Conservation (phyloP, 2,797 vertebrate genomes). For the Danio tinwini region DNA sequence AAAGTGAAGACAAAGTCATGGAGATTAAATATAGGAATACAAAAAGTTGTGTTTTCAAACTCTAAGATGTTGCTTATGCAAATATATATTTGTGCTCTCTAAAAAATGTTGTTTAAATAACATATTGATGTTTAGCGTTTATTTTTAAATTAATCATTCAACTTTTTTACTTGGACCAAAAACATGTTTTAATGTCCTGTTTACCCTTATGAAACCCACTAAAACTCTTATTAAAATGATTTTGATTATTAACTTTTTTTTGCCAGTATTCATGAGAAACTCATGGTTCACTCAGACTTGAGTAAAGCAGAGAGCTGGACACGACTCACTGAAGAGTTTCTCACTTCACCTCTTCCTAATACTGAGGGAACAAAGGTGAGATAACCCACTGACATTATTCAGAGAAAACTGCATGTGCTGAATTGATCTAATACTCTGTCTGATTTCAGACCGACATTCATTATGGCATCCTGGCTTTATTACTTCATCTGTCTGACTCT, state of each 20-base stretch:
- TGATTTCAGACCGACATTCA: constrained; percentile 80
- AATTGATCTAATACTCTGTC: background rate
- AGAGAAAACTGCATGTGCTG: background rate
- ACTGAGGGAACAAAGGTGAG: constrained; percentile 87
- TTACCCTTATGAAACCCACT: too few relatives aligned
- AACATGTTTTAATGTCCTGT: too few relatives aligned
- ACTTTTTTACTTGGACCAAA: too few relatives aligned
- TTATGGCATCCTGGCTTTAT: constrained; percentile 88
- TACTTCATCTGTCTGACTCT: constrained; percentile 90
- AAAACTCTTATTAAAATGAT: too few relatives aligned
- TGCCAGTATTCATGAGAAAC: constrained; percentile 92
- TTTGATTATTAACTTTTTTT: constrained; percentile 2
- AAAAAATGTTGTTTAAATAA: too few relatives aligned
- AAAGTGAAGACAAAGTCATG: too few relatives aligned
- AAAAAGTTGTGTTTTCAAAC: too few relatives aligned
- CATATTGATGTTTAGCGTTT: too few relatives aligned
- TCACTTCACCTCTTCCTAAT: constrained; percentile 85
- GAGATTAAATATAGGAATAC: too few relatives aligned
- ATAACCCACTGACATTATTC: background rate
- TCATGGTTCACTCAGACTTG: constrained; percentile 94
- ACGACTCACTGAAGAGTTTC: constrained; percentile 89
- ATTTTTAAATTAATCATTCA: too few relatives aligned
- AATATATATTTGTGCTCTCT: too few relatives aligned
- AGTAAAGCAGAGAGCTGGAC: constrained; percentile 94
- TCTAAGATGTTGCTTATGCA: too few relatives aligned